Base-by-base conservation (phyloP, 1,140 invertebrate genomes). In the Drosophila nikananu region DNA sequence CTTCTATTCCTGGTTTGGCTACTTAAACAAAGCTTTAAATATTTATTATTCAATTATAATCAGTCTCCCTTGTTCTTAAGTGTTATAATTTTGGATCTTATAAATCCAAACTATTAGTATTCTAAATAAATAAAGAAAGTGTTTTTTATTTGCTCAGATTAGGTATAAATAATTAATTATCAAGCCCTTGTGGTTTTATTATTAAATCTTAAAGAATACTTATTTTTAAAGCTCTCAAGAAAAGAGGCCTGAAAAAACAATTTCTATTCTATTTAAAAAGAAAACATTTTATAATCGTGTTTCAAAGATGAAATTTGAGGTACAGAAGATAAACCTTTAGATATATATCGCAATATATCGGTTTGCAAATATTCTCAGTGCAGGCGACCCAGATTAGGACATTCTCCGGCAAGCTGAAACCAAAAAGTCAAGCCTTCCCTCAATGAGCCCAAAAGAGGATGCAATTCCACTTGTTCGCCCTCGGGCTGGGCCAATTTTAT, bases 361-460 rank as follows among this genome's bases (percentile, higher is more conserved):
- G 19, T 25, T 21, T 2, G 19, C 13, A 23, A 25, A 55, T 6
- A 54, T 52, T 42, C 49, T 46, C 70, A 52, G 42, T 62, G 51
- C 60, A 68, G 37, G 6, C 23, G 57, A 71, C 64, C 68, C 74
- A 76, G 82, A 76, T 84, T 84, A 84, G 54, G 51, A 41, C 32
- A 37, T 48, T 37, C 42, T 39, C 25, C 5, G 42, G 41, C 64
- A 75, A 74, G 55, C 46, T 73, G 66, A 80, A 81, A 86, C 86
- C 91, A 91, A 91, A 80, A 92, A 90, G 86, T 91, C 84, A 92
- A 91, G 73, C 77, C 42, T 67, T 81, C 65, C 57, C 58, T 66
- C 70, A 83, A 76, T 83, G 58, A 66, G 63, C 67, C 59, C 61
- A 70, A 55, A 59, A 70, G 65, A 78, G 64, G 51, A 68, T 83